Conservation (phyloP, 2,888 invertebrate genomes). For the Minunthozetes semirufus region DNA sequence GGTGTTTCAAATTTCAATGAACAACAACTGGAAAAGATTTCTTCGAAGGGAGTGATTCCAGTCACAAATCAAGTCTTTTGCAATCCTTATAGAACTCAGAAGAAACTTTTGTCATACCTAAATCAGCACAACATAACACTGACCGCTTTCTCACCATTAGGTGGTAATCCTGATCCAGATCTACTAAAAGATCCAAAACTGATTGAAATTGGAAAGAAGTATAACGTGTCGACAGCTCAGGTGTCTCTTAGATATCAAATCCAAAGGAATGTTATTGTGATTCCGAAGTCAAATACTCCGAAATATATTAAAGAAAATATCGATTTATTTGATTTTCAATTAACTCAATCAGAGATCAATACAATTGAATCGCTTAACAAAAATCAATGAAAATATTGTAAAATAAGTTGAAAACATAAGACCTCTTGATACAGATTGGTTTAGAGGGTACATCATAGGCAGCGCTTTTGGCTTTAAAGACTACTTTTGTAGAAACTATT, state of each 20-base stretch:
- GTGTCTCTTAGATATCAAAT: slow-evolving; percentile 58
- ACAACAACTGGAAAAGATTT: slow-evolving; percentile 46
- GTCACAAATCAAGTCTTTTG: slow-evolving; percentile 47
- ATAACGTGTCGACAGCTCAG: slow-evolving; percentile 62
- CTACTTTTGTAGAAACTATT: no score
- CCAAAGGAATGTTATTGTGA: slow-evolving; percentile 65
- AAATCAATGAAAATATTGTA: slow-evolving; percentile 1
- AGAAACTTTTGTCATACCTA: slow-evolving; percentile 47
- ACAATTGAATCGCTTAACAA: slow-evolving; percentile 63
- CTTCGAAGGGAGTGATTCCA: slow-evolving; percentile 46
- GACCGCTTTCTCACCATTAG: slow-evolving; percentile 48
- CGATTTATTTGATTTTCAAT: slow-evolving; percentile 45
- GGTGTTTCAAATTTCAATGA: slow-evolving; percentile 49
- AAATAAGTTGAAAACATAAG: no score
- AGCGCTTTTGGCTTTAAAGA: no score
- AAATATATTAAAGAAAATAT: slow-evolving; percentile 65
- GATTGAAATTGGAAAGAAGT: slow-evolving; percentile 58
- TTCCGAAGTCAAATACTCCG: slow-evolving; percentile 79
- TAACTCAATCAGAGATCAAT: slow-evolving; percentile 57
- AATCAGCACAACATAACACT: slow-evolving; percentile 45
- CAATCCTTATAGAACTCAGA: slow-evolving; percentile 47
- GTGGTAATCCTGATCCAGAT: slow-evolving; percentile 38
- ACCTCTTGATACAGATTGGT: no score
- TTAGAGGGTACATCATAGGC: no score
- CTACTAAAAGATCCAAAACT: slow-evolving; percentile 64